Conservation (phyloP, 64 coral and sea anemone genomes). For the Actinia equina region DNA sequence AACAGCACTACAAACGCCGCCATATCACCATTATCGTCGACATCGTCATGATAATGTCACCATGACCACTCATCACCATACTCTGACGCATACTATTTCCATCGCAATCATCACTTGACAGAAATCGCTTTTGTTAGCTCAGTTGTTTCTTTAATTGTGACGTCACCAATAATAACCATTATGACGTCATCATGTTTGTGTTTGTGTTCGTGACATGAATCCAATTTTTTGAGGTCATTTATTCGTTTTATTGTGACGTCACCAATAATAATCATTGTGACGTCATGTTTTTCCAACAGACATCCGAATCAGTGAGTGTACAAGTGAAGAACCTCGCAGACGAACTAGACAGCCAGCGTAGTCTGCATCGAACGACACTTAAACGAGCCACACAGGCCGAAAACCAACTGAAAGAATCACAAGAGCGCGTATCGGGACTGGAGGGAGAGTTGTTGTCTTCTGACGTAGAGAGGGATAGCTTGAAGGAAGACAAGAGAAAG, state of each 20-base stretch:
- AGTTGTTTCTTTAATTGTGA: too few species aligned
- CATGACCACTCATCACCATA: background rate
- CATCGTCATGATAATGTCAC: background rate
- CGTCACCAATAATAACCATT: too few species aligned
- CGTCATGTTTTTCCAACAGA: constrained; percentile 30
- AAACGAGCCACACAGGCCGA: constrained; percentile 88
- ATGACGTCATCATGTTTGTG: too few species aligned
- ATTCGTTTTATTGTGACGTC: background rate
- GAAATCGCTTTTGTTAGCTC: too few species aligned
- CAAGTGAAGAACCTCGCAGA: constrained; percentile 82
- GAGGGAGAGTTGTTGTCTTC: constrained; percentile 88
- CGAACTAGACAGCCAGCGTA: constrained; percentile 88
- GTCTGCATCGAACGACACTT: constrained; percentile 83
- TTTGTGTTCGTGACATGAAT: too few species aligned
- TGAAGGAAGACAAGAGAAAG: constrained; percentile 91
- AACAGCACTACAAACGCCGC: too few species aligned
- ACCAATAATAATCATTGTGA: background rate
- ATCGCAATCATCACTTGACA: background rate
- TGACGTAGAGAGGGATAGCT: constrained; percentile 89
- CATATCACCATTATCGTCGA: background rate
- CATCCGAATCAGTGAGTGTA: constrained; percentile 56
- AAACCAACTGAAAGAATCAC: constrained; percentile 71
- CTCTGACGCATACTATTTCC: background rate
- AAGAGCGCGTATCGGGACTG: constrained; percentile 75
- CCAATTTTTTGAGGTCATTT: too few species aligned